Evolutionary conservation across 2,888 invertebrate genomes (phyloP).

Genomic region (Leptarthrus brevirostris): DNA sequence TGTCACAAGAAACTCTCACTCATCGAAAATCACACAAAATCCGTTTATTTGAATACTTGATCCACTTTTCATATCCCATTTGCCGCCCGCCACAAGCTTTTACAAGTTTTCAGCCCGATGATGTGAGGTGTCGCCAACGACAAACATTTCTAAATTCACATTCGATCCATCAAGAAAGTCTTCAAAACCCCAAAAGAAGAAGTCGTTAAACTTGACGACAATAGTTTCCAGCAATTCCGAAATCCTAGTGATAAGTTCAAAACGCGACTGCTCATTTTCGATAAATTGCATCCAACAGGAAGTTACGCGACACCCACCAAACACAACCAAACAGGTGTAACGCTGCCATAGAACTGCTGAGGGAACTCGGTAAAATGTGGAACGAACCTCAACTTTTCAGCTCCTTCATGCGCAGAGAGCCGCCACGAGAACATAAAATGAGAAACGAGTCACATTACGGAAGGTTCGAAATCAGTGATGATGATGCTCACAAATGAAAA

Average conservation of each 20-base stretch:
- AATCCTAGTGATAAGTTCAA: slow-evolving; percentile 17
- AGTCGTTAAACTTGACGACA: neutral
- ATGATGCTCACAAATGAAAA: too few species aligned
- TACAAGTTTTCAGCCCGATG: too few species aligned
- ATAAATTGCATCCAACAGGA: neutral
- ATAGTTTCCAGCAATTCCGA: neutral
- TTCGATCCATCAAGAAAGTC: too few species aligned
- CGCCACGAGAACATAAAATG: too few species aligned
- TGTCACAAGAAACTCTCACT: neutral
- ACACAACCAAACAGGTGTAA: neutral
- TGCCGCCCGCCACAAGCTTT: neutral
- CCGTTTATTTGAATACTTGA: neutral
- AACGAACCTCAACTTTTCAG: too few species aligned
- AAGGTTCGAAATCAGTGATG: too few species aligned
- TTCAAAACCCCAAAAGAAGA: neutral
- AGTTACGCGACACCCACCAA: neutral
- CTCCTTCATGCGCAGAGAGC: too few species aligned
- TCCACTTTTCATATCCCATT: neutral
- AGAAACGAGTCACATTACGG: too few species aligned
- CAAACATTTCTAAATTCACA: too few species aligned
- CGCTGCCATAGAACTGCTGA: slow-evolving; percentile 7
- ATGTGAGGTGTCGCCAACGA: too few species aligned
- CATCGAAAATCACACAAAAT: too few species aligned
- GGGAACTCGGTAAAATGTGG: too few species aligned
- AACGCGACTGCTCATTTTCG: slow-evolving; percentile 24